Conservation (phyloP, 2,797 vertebrate genomes). For the Lacerta agilis region DNA sequence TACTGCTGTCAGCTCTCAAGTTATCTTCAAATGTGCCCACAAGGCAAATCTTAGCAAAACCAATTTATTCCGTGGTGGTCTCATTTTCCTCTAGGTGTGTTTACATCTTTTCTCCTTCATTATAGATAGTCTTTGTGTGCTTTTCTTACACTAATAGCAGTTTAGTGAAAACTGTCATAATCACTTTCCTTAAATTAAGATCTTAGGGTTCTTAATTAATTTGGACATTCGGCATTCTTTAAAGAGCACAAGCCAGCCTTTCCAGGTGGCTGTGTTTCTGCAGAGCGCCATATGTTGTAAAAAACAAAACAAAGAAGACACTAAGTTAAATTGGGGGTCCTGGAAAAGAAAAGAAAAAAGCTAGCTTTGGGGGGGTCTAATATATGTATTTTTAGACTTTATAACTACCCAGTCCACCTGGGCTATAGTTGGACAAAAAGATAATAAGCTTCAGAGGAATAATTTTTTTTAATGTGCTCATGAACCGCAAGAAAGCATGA, state of each 20-base stretch:
- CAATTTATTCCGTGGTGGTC: constrained; percentile 8
- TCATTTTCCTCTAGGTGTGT: background rate
- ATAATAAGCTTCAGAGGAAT: no score
- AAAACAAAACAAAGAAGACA: constrained; percentile 23
- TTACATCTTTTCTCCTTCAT: constrained; percentile 18
- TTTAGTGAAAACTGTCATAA: constrained; percentile 54
- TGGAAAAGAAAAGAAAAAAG: no score
- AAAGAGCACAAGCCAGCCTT: constrained; percentile 1
- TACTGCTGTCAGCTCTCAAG: constrained; percentile 32
- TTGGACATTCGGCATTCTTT: constrained; percentile 24
- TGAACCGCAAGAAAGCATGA: background rate
- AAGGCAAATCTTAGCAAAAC: constrained; percentile 47
- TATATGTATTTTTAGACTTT: background rate
- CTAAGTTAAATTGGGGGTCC: background rate
- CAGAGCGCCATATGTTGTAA: background rate
- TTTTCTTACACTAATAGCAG: constrained; percentile 10
- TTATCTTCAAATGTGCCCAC: constrained; percentile 50
- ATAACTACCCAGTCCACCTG: background rate
- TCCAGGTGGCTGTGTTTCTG: background rate
- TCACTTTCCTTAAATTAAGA: constrained; percentile 36
- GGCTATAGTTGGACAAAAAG: background rate
- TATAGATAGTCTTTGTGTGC: background rate
- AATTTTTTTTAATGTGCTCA: background rate
- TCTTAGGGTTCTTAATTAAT: constrained; percentile 36
- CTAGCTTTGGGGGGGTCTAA: background rate